Conservation (phyloP, 2,113 vertebrate species). For the Pelmatolapia mariae region DNA sequence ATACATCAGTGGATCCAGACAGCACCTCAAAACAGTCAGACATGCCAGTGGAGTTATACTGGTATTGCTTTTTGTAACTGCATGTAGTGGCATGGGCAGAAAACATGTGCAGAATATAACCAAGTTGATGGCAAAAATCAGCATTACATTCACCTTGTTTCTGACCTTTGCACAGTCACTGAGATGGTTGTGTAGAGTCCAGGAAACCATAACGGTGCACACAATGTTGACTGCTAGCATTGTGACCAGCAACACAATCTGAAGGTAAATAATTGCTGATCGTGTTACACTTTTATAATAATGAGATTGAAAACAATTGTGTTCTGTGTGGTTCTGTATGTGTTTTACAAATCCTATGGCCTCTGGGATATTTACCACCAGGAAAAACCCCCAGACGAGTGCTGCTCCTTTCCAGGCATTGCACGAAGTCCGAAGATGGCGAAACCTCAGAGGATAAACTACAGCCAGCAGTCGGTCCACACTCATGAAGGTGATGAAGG, state of each 20-base stretch:
- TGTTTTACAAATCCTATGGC: fast-evolving
- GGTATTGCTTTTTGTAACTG: fast-evolving
- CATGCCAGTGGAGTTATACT: background rate
- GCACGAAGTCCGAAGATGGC: background rate
- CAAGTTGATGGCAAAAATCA: constrained; percentile 49
- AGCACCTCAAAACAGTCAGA: constrained; percentile 46
- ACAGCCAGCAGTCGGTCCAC: background rate
- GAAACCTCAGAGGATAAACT: background rate
- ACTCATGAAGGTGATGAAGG: constrained; percentile 31
- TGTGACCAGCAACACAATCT: constrained; percentile 3
- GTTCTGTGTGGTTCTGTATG: fast-evolving
- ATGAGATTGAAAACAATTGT: fast-evolving
- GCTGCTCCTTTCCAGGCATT: background rate
- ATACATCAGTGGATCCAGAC: constrained; percentile 58
- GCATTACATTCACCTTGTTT: constrained; percentile 52
- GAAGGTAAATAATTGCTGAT: constrained; percentile 30
- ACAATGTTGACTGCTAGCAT: constrained; percentile 46
- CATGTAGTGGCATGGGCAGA: background rate
- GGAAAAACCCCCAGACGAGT: fast-evolving
- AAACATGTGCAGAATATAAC: constrained; percentile 52
- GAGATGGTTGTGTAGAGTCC: constrained; percentile 1
- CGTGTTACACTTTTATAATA: fast-evolving
- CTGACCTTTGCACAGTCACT: background rate
- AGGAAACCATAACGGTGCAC: constrained; percentile 41
- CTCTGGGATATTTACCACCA: background rate